Conservation (phyloP, 1,140 invertebrate genomes). For the Anastrepha ludens region DNA sequence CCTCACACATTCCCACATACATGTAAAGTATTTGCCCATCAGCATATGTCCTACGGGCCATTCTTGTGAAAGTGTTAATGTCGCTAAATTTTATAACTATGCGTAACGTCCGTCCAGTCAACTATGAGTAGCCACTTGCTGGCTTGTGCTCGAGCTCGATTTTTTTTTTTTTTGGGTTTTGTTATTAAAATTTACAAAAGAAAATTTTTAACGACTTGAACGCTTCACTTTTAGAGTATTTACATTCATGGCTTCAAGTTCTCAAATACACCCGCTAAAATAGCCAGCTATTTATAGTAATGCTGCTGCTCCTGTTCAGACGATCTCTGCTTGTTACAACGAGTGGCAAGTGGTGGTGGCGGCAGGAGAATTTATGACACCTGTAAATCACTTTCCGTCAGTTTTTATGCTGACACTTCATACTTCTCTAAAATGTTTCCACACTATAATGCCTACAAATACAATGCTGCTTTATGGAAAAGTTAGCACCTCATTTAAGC, state of each 20-base stretch:
- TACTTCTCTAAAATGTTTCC: background rate
- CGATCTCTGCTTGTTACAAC: too few species aligned
- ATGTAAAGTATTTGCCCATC: background rate
- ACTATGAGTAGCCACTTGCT: background rate
- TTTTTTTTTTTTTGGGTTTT: background rate
- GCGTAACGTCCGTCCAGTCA: background rate
- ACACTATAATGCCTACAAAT: background rate
- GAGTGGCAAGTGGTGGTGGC: background rate
- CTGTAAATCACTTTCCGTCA: constrained; percentile 22
- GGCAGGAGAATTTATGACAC: constrained; percentile 15
- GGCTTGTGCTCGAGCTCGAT: background rate
- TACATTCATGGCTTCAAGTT: constrained; percentile 11
- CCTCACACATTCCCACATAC: background rate
- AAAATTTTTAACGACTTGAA: constrained; percentile 14
- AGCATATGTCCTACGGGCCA: background rate
- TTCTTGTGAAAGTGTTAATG: constrained; percentile 41
- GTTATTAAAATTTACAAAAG: background rate
- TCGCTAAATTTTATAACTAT: constrained; percentile 14
- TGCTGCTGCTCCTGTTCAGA: too few species aligned
- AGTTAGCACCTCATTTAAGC: constrained; percentile 33
- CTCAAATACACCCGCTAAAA: background rate
- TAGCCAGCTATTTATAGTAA: background rate
- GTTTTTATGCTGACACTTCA: constrained; percentile 11
- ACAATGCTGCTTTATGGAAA: constrained; percentile 1
- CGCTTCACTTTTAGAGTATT: background rate